phyloP scores from a whole-genome alignment of 2,113 vertebrate genomes.

The Lichenostomus cassidix region DNA sequence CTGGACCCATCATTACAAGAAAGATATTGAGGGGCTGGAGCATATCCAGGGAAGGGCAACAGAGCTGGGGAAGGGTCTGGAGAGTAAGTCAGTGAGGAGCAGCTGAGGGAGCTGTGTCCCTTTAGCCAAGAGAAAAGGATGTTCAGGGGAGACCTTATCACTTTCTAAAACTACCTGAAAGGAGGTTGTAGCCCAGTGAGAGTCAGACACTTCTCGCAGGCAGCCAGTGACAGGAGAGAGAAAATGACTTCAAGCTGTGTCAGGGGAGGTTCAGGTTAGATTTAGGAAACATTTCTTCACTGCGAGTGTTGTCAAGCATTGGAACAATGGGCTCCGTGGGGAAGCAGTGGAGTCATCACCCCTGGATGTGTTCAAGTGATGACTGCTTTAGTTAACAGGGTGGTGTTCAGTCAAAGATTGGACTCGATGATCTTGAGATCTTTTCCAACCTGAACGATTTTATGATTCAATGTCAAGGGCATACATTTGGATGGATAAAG shows the following conservation, averaged over 20 bases:
- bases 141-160: not conserved
- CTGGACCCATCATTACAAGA: not conserved
- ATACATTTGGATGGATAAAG: not conserved
- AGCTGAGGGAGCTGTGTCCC: not conserved
- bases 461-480: not conserved
- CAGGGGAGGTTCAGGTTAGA: not conserved
- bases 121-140: not conserved
- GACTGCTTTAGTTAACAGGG: not conserved
- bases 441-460: not conserved
- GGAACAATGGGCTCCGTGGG: not conserved
- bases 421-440: not conserved
- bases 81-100: not conserved
- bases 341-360: not conserved
- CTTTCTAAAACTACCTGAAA: not conserved
- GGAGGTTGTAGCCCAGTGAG: not conserved
- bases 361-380: not conserved
- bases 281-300: not conserved
- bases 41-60: rapidly evolving
- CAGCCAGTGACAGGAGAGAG: not conserved
- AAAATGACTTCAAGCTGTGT: not conserved
- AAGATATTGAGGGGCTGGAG: not conserved
- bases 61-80: not conserved
- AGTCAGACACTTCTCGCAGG: not conserved
- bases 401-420: not conserved
- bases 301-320: not conserved